These are phyloP conservation scores for Eptesicus fuscus DNA, from an alignment of 2,113 vertebrate genomes.

Conservation along the genomic window DNA sequence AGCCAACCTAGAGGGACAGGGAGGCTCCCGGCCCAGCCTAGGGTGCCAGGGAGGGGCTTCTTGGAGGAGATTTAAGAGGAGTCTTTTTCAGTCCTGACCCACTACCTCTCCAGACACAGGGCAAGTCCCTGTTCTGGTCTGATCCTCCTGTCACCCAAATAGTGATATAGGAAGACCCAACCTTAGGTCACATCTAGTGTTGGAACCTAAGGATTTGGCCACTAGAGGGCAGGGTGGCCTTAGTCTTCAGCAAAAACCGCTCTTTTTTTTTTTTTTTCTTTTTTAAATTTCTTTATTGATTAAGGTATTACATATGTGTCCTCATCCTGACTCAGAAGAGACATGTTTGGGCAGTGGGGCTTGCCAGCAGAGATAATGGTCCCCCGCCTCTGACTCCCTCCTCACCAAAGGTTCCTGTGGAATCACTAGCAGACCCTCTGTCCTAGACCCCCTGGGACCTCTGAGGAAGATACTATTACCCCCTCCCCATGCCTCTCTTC, in stretches of 20 bases:
- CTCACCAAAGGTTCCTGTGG: not conserved
- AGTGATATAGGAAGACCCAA: not conserved
- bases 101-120: not conserved
- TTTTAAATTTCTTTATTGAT: too few relatives aligned
- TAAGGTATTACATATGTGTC: too few relatives aligned
- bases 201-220: not conserved
- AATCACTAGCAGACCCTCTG: not conserved
- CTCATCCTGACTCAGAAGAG: not conserved
- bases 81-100: not conserved
- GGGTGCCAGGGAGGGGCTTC: not conserved
- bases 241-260: not conserved
- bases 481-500: not conserved
- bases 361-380: not conserved
- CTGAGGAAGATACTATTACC: not conserved
- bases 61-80: not conserved
- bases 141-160: not conserved
- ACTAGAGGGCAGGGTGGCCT: constrained; percentile 47
- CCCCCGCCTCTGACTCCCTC: not conserved
- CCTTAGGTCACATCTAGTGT: not conserved
- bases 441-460: not conserved
- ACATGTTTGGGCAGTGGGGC: accelerated
- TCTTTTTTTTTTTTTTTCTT: not conserved
- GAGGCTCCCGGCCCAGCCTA: not conserved
- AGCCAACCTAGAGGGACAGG: not conserved
- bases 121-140: not conserved